A percentile compares a stretch with the other conserved stretches of the same genome.
These are phyloP conservation scores for Stenichneumon culpator DNA, from an alignment of 2,888 invertebrate species.

Conservation along the genomic window DNA sequence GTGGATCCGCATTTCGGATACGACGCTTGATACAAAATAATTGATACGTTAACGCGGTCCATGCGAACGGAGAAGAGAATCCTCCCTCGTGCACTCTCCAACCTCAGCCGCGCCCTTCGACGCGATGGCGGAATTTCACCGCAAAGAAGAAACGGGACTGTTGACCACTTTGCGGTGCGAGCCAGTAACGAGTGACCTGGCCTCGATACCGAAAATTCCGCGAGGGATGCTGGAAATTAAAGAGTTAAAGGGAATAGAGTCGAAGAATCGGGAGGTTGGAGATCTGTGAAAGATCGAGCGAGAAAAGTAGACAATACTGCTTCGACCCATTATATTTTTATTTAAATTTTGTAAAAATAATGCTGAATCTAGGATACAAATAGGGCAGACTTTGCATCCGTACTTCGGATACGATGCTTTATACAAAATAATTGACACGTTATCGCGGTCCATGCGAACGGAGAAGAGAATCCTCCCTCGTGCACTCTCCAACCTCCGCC, in stretches of 20 bases:
- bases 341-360: too few relatives aligned
- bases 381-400: too few relatives aligned
- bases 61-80: conserved; percentile 13
- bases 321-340: too few relatives aligned
- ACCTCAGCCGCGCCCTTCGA: too few relatives aligned
- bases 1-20: conserved; percentile 55
- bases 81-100: not conserved
- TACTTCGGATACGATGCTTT: conserved; percentile 68
- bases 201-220: conserved; percentile 17
- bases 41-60: conserved; percentile 66
- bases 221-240: not conserved
- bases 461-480: conserved; percentile 19
- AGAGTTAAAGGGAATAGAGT: not conserved
- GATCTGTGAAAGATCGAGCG: not conserved
- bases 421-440: conserved; percentile 76
- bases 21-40: conserved; percentile 75
- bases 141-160: conserved; percentile 36
- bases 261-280: not conserved
- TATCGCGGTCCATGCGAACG: conserved; percentile 5
- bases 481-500: too few relatives aligned
- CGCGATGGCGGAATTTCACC: conserved; percentile 28
- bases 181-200: conserved; percentile 34
- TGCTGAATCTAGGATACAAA: not conserved
- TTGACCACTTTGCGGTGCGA: conserved; percentile 31
- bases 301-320: not conserved